Conservation (phyloP, 1,140 invertebrate genomes). For the Neodiprion pinetum region DNA sequence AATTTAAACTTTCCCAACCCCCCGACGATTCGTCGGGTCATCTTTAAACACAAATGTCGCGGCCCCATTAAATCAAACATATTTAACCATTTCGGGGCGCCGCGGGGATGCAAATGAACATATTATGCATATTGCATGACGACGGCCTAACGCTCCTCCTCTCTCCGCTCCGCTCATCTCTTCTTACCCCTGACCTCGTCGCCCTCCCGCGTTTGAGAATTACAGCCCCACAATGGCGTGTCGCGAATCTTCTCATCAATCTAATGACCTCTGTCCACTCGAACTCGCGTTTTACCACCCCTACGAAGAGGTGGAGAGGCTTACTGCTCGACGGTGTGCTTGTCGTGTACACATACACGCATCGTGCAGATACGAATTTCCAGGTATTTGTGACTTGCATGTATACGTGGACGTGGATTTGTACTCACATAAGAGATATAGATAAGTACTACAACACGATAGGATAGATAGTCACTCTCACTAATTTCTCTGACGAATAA, state of each 20-base stretch:
- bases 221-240: conserved; percentile 40
- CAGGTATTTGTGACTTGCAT: no score
- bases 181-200: not conserved
- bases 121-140: conserved; percentile 7
- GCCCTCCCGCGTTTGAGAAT: conserved; percentile 9
- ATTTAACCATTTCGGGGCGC: not conserved
- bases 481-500: conserved; percentile 5
- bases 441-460: not conserved
- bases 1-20: not conserved
- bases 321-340: not conserved
- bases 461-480: not conserved
- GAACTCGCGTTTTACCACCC: conserved; percentile 1
- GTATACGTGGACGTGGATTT: no score
- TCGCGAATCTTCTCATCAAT: conserved; percentile 57
- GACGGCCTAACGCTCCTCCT: not conserved
- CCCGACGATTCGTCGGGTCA: not conserved
- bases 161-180: not conserved
- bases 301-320: not conserved
- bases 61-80: conserved; percentile 3
- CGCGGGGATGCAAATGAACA: conserved; percentile 4
- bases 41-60: not conserved
- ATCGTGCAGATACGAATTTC: not conserved
- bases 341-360: not conserved
- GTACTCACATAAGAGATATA: not conserved
- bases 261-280: conserved; percentile 42